Percentiles rank a stretch among this genome's conserved stretches.
Conservation (phyloP, 2,888 invertebrate species). For the Zele albiditarsus region DNA sequence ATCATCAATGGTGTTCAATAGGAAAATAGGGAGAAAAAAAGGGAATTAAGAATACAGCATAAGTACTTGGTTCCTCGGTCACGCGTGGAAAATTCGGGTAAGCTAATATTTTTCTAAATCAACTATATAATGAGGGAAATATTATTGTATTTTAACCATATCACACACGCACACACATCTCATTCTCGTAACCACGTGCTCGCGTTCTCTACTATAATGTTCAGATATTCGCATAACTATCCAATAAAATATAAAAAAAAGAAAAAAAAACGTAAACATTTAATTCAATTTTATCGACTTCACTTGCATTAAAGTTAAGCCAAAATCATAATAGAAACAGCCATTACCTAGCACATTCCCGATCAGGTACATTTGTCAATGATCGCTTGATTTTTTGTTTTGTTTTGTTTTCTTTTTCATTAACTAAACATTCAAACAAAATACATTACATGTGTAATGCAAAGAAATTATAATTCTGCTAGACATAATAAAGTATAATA, state of each 20-base stretch:
- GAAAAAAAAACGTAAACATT: conserved; percentile 44
- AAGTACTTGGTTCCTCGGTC: conserved; percentile 4
- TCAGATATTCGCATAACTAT: conserved; percentile 44
- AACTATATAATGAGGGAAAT: conserved; percentile 21
- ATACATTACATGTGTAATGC: conserved; percentile 10
- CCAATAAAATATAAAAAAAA: conserved; percentile 15
- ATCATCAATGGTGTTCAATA: neutral
- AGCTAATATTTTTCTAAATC: conserved; percentile 6
- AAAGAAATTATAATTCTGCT: conserved; percentile 10
- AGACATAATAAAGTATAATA: conserved; percentile 48
- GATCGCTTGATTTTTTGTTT: conserved; percentile 38
- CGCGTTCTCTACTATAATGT: conserved; percentile 28
- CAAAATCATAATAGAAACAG: conserved; percentile 30
- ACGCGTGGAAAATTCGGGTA: neutral
- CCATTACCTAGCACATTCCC: conserved; percentile 48
- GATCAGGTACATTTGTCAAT: conserved; percentile 59
- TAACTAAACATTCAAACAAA: conserved; percentile 8
- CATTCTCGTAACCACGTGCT: conserved; percentile 16
- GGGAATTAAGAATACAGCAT: conserved; percentile 34
- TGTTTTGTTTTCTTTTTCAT: conserved; percentile 10
- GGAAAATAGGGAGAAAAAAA: neutral
- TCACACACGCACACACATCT: conserved; percentile 37
- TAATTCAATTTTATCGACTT: conserved; percentile 20
- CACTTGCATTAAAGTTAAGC: conserved; percentile 37
- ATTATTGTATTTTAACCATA: conserved; percentile 24